These are phyloP conservation scores for Phymanthus crucifer DNA, from an alignment of 92 coral and sea anemone species.

Conservation along the genomic window DNA sequence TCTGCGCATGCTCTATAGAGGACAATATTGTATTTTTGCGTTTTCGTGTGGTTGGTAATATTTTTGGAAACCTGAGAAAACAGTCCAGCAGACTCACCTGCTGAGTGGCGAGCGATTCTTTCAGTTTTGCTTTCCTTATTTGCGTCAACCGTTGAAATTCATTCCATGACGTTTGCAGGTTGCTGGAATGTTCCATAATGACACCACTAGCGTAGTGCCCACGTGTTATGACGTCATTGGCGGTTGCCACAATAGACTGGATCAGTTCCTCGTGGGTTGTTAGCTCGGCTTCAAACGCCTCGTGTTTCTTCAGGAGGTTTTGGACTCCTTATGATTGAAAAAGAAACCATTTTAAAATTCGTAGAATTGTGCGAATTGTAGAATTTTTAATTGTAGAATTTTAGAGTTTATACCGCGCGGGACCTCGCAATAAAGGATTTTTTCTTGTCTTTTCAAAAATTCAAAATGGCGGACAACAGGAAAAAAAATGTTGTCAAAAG, in stretches of 20 bases:
- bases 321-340: slow-evolving; percentile 56
- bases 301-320: slow-evolving; percentile 85
- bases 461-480: too few species aligned
- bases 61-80: too few species aligned
- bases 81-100: slow-evolving; percentile 49
- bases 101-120: slow-evolving; percentile 77
- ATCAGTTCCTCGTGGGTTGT: slow-evolving; percentile 83
- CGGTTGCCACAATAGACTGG: slow-evolving; percentile 57
- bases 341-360: too few species aligned
- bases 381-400: too few species aligned
- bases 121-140: slow-evolving; percentile 59
- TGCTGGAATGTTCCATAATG: slow-evolving; percentile 60
- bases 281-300: slow-evolving; percentile 85
- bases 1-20: too few species aligned
- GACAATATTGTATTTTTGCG: too few species aligned
- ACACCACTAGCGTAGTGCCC: slow-evolving; percentile 79
- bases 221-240: slow-evolving; percentile 58
- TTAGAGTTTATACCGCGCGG: too few species aligned
- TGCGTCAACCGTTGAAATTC: slow-evolving; percentile 61
- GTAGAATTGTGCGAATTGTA: too few species aligned
- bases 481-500: too few species aligned
- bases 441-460: too few species aligned
- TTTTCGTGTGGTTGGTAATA: too few species aligned
- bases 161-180: slow-evolving; percentile 68
- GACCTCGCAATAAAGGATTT: too few species aligned